These are phyloP conservation scores for Drosophila niveifrons DNA, from an alignment of 2,888 invertebrate genomes.

Conservation along the genomic window DNA sequence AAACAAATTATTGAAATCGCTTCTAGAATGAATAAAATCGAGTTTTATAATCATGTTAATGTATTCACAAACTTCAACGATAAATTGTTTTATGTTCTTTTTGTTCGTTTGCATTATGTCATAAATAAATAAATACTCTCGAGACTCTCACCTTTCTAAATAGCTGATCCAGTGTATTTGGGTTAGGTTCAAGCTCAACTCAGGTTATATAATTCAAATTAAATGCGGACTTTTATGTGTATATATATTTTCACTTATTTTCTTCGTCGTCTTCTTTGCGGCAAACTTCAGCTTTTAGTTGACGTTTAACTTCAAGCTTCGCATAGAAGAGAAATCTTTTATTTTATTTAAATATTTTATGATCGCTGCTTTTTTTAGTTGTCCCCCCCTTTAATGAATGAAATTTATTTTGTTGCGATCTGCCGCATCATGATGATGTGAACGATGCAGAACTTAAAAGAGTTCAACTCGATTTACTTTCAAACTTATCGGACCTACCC, in stretches of 20 bases:
- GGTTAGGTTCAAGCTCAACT: constrained; percentile 21
- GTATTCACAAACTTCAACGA: too few relatives aligned
- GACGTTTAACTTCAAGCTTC: constrained; percentile 12
- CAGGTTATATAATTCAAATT: constrained; percentile 11
- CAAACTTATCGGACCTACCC: too few relatives aligned
- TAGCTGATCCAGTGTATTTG: not conserved
- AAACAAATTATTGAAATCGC: too few relatives aligned
- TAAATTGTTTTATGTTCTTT: not conserved
- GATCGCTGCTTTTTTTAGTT: not conserved
- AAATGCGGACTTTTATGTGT: not conserved
- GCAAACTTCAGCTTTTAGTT: constrained; percentile 6
- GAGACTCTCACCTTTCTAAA: not conserved
- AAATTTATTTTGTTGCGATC: not conserved
- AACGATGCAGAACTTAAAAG: not conserved
- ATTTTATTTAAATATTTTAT: constrained; percentile 11
- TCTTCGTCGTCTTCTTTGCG: constrained; percentile 4
- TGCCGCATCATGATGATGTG: constrained; percentile 8
- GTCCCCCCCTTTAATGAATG: constrained; percentile 25
- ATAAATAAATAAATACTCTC: not conserved
- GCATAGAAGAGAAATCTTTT: constrained; percentile 28
- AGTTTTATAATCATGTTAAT: too few relatives aligned
- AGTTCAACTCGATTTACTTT: too few relatives aligned
- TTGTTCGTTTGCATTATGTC: not conserved
- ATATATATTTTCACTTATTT: constrained; percentile 8
- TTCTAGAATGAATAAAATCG: too few relatives aligned